Evolutionary conservation across 2,113 vertebrate species (phyloP).

Genomic region (Urocynchramus pylzowi): DNA sequence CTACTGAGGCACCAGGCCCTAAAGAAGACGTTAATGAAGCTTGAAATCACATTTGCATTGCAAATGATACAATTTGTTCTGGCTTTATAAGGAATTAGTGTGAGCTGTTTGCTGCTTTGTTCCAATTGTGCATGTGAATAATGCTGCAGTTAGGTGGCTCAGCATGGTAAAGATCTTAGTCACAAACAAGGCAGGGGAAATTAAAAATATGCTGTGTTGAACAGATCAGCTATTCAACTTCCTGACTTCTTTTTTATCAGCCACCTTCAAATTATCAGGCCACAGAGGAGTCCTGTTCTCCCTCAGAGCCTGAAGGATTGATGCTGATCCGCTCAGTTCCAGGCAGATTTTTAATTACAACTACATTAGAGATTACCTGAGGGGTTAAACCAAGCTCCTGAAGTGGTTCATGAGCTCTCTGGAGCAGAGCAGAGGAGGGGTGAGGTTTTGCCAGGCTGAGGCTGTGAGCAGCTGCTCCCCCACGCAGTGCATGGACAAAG

Average conservation of each 20-base stretch:
- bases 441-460: not conserved
- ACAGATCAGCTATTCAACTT: not conserved
- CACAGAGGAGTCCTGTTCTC: not conserved
- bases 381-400: not conserved
- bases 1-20: slow-evolving; percentile 1
- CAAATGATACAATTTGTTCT: slow-evolving; percentile 60
- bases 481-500: accelerated
- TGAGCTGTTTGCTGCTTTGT: slow-evolving; percentile 41
- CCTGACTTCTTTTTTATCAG: not conserved
- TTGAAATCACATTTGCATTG: slow-evolving; percentile 63
- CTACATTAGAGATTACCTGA: not conserved
- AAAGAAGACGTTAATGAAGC: slow-evolving; percentile 16
- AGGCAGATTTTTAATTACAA: not conserved
- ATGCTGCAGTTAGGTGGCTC: not conserved
- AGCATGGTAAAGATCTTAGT: not conserved
- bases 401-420: not conserved
- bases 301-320: not conserved
- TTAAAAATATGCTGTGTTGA: not conserved
- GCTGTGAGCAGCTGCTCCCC: not conserved
- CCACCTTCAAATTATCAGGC: not conserved
- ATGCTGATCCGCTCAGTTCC: not conserved
- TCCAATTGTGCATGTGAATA: slow-evolving; percentile 42
- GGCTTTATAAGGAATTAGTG: slow-evolving; percentile 54
- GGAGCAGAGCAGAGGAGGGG: not conserved
- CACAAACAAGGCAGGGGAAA: not conserved